phyloP scores from a whole-genome alignment of 2,888 invertebrate species.

The Phengaris arion region DNA sequence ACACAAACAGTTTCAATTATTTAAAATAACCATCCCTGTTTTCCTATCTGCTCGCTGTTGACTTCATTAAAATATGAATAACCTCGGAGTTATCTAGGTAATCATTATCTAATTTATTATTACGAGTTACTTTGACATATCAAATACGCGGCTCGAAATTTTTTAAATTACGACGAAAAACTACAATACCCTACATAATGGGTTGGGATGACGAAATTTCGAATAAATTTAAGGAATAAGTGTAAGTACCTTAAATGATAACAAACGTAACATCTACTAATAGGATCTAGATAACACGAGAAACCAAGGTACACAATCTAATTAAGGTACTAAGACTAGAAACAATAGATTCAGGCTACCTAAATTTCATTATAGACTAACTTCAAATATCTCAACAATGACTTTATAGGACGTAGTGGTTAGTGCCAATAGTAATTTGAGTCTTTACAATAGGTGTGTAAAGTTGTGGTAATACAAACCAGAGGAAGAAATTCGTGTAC shows the following conservation, averaged over 20 bases:
- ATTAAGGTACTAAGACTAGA: constrained; percentile 60
- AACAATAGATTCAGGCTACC: constrained; percentile 59
- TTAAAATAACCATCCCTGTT: constrained; percentile 76
- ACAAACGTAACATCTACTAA: constrained; percentile 49
- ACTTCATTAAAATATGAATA: constrained; percentile 64
- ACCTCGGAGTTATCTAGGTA: constrained; percentile 72
- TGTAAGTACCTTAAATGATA: constrained; percentile 50
- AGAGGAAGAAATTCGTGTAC: constrained; percentile 68
- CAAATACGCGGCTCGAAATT: constrained; percentile 79
- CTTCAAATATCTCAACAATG: constrained; percentile 70
- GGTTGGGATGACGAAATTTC: constrained; percentile 64
- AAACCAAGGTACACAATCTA: constrained; percentile 41
- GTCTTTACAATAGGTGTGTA: constrained; percentile 64
- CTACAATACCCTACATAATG: constrained; percentile 74
- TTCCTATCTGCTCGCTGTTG: constrained; percentile 76
- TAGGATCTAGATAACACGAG: constrained; percentile 47
- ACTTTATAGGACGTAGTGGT: constrained; percentile 61
- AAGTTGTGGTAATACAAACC: constrained; percentile 71
- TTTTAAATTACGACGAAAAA: constrained; percentile 61
- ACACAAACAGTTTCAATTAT: constrained; percentile 70
- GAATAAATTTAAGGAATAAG: constrained; percentile 44
- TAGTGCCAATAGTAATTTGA: constrained; percentile 72
- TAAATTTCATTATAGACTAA: constrained; percentile 59
- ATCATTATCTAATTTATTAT: constrained; percentile 73
- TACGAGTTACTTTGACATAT: constrained; percentile 79